phyloP scores from a whole-genome alignment of 1,140 invertebrate genomes.

The Drosophila willistoni region DNA sequence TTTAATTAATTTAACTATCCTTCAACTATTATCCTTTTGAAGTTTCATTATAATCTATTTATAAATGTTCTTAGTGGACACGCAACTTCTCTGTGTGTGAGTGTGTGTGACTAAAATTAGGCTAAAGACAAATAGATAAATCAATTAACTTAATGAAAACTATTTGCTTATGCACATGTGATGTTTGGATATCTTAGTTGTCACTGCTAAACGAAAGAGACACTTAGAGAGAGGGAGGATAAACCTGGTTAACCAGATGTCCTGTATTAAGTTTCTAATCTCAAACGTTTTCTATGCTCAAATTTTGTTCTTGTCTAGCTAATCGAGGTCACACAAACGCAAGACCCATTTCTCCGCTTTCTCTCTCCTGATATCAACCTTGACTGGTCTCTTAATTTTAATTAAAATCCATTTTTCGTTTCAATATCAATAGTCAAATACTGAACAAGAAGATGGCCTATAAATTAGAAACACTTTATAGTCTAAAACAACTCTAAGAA shows the following conservation, averaged over 20 bases:
- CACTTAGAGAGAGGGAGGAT: neutral
- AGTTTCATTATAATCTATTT: slow-evolving; percentile 5
- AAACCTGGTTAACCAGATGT: slow-evolving; percentile 22
- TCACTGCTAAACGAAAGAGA: slow-evolving; percentile 24
- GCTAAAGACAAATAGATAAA: slow-evolving; percentile 24
- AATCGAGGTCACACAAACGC: too few species aligned
- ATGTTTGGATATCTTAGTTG: slow-evolving; percentile 39
- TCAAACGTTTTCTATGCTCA: too few species aligned
- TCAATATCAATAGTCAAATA: too few species aligned
- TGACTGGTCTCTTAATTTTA: too few species aligned
- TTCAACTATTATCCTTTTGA: neutral
- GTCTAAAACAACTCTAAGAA: too few species aligned
- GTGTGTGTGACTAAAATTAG: neutral
- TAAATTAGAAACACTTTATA: too few species aligned
- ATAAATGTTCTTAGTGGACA: neutral
- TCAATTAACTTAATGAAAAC: slow-evolving; percentile 73
- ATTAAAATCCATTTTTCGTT: too few species aligned
- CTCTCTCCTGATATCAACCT: too few species aligned
- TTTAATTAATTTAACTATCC: slow-evolving; percentile 1
- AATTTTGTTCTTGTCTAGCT: too few species aligned
- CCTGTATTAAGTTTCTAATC: neutral
- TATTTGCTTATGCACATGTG: slow-evolving; percentile 61
- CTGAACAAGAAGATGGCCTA: too few species aligned
- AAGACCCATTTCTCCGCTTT: too few species aligned
- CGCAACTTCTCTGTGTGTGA: neutral